Evolutionary conservation across 1,140 invertebrate genomes (phyloP).

Genomic region (Leptinotarsa texana): DNA sequence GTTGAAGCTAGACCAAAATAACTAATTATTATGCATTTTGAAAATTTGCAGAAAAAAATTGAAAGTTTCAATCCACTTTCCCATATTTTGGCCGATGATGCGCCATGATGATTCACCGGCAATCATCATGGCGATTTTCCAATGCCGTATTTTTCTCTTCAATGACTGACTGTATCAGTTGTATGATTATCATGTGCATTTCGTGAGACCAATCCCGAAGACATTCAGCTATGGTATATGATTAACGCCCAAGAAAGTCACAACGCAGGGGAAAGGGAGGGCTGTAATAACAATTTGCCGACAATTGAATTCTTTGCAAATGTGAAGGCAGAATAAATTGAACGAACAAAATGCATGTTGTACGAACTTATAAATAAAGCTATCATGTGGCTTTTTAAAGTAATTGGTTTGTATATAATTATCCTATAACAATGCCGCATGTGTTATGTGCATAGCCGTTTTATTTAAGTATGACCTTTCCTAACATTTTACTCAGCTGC

Average conservation of each 20-base stretch:
- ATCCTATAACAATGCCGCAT: slow-evolving; percentile 26
- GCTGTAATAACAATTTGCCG: slow-evolving; percentile 17
- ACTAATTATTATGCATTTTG: too few relatives aligned
- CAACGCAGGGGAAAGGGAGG: not conserved
- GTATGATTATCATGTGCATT: not conserved
- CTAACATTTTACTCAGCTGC: slow-evolving; percentile 22
- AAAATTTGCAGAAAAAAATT: too few relatives aligned
- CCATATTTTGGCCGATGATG: too few relatives aligned
- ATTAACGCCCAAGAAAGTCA: not conserved
- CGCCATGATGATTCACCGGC: too few relatives aligned
- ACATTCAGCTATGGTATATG: slow-evolving; percentile 8
- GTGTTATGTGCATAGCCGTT: slow-evolving; percentile 21
- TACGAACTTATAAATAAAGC: slow-evolving; percentile 21
- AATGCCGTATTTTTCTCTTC: not conserved
- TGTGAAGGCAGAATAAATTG: slow-evolving; percentile 18
- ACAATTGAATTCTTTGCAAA: slow-evolving; percentile 21
- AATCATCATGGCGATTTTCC: not conserved
- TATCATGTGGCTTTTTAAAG: slow-evolving; percentile 24
- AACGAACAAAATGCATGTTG: slow-evolving; percentile 4
- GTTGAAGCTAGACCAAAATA: too few relatives aligned
- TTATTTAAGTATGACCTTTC: slow-evolving; percentile 26
- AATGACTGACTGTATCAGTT: not conserved
- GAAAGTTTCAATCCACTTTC: too few relatives aligned
- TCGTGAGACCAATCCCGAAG: not conserved
- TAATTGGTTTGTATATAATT: slow-evolving; percentile 27